Percentiles rank a stretch among this genome's conserved stretches.
Conservation (phyloP, 2,888 invertebrate species). For the Penaeus monodon region DNA sequence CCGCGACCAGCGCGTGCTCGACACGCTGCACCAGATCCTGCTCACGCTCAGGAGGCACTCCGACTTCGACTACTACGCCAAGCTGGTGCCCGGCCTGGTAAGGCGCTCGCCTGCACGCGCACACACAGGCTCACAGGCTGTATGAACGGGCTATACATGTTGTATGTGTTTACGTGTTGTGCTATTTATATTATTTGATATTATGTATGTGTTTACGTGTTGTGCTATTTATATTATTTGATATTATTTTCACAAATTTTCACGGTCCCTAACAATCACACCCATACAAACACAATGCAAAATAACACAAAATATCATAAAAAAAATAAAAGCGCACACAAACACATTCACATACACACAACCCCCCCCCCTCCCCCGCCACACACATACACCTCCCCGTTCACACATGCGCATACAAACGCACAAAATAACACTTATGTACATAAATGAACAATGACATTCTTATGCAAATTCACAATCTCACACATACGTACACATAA, state of each 20-base stretch:
- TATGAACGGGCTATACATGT: no score
- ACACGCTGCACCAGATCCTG: conserved; percentile 44
- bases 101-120: conserved; percentile 11
- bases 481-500: no score
- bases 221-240: no score
- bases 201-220: no score
- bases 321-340: background rate
- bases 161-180: no score
- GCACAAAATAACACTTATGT: no score
- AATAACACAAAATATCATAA: no score
- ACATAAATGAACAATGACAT: no score
- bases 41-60: conserved; percentile 36
- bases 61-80: conserved; percentile 57
- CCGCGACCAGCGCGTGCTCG: conserved; percentile 34
- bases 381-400: background rate
- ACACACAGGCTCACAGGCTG: background rate
- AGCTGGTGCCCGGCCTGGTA: conserved; percentile 57
- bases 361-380: background rate
- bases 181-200: no score
- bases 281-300: no score
- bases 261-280: no score
- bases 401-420: background rate
- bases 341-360: background rate
- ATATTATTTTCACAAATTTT: no score
- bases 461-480: background rate